Base-by-base conservation (phyloP, 2,113 vertebrate species). In the Phoenicopterus ruber region DNA sequence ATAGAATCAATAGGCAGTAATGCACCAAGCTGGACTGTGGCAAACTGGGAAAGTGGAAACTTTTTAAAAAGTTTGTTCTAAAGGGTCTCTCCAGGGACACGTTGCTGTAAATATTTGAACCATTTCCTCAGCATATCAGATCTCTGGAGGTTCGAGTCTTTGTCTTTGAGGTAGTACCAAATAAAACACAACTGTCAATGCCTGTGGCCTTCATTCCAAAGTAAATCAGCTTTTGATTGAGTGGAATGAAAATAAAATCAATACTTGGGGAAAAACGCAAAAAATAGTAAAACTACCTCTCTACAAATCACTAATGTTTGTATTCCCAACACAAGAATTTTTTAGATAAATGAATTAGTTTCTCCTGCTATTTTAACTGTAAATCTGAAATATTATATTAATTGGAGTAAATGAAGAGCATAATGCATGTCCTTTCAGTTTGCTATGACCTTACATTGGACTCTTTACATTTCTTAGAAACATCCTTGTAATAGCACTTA, bases 261-360 rank as follows among this genome's bases (percentile, higher is more conserved):
- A 3, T 63, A 7, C 7, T 55, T n/a, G 36, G 9, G 9, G 0
- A 13, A 71, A 86, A 71, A 2, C 2, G 0, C 10, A 21, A 42
- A 59, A 58, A 71, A 17, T 24, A 61, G 19, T 77, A 65, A 63
- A 82, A 32, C 7, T 44, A 17, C 1, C 1, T 20, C 14, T 85
- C 32, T 92, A 61, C 61, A 82, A 63, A 2, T 0, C 2, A 7
- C 7, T 38, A 22, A 8, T 50, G 10, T 54, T 54, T 88, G 6
- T 88, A 19, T 11, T 65, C 4, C 10, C 7, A 32, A 47, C 2
- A 7, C 3, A 29, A 59, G 31, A 78, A 3, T 0, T 19, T 71
- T 90, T 88, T 49, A 29, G 8, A 21, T 31, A 47, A 72, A 40
- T 7, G 57, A 42, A 28, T 34, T 13, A 7, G 1, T 47, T 69